Base-by-base conservation (phyloP, 1,140 invertebrate species). In the Platyscapa corneri region DNA sequence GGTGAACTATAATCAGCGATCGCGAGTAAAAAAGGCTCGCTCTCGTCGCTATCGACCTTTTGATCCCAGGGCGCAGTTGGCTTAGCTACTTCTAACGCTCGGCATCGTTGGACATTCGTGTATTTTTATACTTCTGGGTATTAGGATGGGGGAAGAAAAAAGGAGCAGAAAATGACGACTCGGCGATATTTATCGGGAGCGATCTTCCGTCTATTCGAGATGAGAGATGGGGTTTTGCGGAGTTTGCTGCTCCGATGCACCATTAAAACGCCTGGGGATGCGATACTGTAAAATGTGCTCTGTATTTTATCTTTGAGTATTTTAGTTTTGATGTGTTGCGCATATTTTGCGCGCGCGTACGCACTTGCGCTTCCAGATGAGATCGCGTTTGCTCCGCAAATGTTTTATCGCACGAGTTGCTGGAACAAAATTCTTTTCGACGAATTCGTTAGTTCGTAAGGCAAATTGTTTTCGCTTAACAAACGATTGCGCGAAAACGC, bases 151-250 rank as follows among this genome's bases (percentile, higher is more conserved):
- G 16, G 37, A 3, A 46, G 82, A 65, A 27, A n/a, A 64, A n/a
- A 46, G n/a, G 49, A 12, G 0, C 23, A 39, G 46, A 76, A 85
- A 75, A 64, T 34, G 78, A 49, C 53, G 56, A 81, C 30, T 5
- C 67, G 39, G 78, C 78, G 72, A 85, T 80, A 81, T 82, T 86
- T 86, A 82, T 86, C 79, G 72, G 56, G 0, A 32, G 0, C 37
- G 75, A 77, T 77, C 46, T 77, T n/a, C 46, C 42, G 75, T 18
- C n/a, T 16, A 12, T 23, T 23, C 32, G 79, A 23, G 34, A 46
- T n/a, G 10, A 34, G 60, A 53, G 30, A 70, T 30, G 79, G 64
- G 60, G 56, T 42, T 81, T 67, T 67, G 60, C 79, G 2, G 42
- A 82, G 79, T 39, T 82, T 46, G 64, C 79, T n/a, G 27, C 34